Base-by-base conservation (phyloP, 1,140 invertebrate genomes). In the Drosophila nigromelanica region DNA sequence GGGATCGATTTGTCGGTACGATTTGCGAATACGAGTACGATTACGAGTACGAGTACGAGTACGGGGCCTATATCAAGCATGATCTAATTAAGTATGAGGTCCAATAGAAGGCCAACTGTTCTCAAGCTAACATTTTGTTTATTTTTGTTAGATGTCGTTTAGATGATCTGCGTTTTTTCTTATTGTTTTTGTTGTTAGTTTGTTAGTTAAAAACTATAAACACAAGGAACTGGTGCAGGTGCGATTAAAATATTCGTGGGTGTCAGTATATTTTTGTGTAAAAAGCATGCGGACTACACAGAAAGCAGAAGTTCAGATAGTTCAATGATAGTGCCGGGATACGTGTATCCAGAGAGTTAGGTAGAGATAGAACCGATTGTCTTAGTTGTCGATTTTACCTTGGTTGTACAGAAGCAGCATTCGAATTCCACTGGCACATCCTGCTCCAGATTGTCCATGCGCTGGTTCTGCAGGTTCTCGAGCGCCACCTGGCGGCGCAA, bases 401-500 rank as follows among this genome's bases (percentile, higher is more conserved):
- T 97, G 92, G 96, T 95, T 92, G 96, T 96, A 95, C 97, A 97
- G 96, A 97, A 97, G 95, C 97, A 97, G 96, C 97, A 97, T 95
- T 97, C 97, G 95, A 97, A 97, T 94, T 97, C 96, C 94, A 95
- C 97, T 94, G 96, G 96, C 93, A 97, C 93, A 93, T 96, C 95
- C 92, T 95, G 95, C 90, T 95, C 92, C 94, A 95, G 95, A 90
- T 95, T 94, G 93, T 94, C 92, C 94, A 94, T 95, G 93, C 94
- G 78, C 62, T 91, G 87, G 61, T 89, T 90, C 69, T 92, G 91
- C 68, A 92, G 78, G 69, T 92, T 91, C 81, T 92, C 91, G 43
- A 92, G 87, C 40, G 91, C 91, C 69, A 92, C 90, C 76, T 92
- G 90, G 48, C 91, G 89, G 35, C 91, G 90, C 74, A 92, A 78